Evolutionary conservation across 2,113 vertebrate species (phyloP).

Genomic region (Thermophis baileyi): DNA sequence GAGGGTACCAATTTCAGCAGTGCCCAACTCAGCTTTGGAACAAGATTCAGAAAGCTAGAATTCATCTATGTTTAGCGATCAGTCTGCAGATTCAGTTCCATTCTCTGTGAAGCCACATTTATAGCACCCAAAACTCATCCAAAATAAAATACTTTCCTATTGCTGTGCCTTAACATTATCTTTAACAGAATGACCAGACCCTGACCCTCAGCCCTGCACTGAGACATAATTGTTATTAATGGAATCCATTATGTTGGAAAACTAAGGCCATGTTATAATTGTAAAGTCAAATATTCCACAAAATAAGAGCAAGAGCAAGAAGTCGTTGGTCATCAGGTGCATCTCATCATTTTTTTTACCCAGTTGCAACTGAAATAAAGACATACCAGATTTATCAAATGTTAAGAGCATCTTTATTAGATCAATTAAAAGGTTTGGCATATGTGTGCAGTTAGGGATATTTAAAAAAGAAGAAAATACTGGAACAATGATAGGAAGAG

Average conservation of each 20-base stretch:
- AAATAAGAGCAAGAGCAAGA: neutral
- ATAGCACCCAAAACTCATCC: neutral
- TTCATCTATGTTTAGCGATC: neutral
- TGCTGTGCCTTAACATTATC: neutral
- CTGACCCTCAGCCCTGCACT: neutral
- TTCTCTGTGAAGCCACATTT: neutral
- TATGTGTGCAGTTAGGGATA: neutral
- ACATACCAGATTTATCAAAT: neutral
- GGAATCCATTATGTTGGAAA: neutral
- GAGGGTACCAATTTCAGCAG: neutral
- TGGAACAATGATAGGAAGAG: neutral
- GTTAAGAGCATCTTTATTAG: neutral
- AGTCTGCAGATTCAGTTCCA: neutral
- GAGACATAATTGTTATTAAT: neutral
- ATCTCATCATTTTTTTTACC: neutral
- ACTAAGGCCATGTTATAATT: neutral
- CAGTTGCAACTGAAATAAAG: neutral
- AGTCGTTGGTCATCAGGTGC: neutral
- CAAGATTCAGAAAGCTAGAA: neutral
- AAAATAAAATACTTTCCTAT: neutral
- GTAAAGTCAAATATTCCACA: conserved; percentile 9
- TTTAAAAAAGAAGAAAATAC: neutral
- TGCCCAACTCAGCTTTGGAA: neutral
- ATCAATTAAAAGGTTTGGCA: neutral
- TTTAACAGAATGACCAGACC: neutral